phyloP scores from a whole-genome alignment of 2,888 invertebrate species.

The Agonopterix arenella region DNA sequence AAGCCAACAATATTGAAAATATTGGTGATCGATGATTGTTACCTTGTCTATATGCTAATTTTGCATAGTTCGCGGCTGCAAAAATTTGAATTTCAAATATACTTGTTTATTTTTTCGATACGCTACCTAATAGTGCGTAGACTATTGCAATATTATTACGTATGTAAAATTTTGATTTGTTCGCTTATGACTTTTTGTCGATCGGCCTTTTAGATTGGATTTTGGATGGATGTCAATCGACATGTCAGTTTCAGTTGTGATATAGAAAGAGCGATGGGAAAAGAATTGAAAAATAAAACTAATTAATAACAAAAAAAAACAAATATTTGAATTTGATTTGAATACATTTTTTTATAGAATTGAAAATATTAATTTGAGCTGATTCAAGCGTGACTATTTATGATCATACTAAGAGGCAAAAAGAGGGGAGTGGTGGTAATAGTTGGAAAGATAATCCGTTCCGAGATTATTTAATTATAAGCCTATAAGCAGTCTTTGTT shows the following conservation, averaged over 20 bases:
- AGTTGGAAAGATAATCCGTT: too few relatives aligned
- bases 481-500: too few relatives aligned
- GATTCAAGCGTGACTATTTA: too few relatives aligned
- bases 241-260: constrained; percentile 9
- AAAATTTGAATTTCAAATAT: constrained; percentile 69
- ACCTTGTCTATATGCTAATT: constrained; percentile 72
- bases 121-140: constrained; percentile 52
- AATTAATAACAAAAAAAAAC: too few relatives aligned
- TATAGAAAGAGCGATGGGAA: background rate
- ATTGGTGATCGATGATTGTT: constrained; percentile 54
- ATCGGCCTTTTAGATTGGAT: constrained; percentile 37
- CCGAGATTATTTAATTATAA: too few relatives aligned
- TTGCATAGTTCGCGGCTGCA: constrained; percentile 39
- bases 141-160: constrained; percentile 33
- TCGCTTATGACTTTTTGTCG: constrained; percentile 22
- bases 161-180: constrained; percentile 48
- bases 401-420: too few relatives aligned
- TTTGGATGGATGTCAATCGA: constrained; percentile 52
- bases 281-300: background rate
- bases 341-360: too few relatives aligned
- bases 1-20: constrained; percentile 49
- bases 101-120: constrained; percentile 64
- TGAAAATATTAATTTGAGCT: too few relatives aligned
- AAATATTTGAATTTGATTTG: too few relatives aligned
- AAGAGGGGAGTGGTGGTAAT: too few relatives aligned